Evolutionary conservation across 2,113 vertebrate species (phyloP), one percentile per base, ranked within the genome.

Genomic region (Pavo muticus): DNA sequence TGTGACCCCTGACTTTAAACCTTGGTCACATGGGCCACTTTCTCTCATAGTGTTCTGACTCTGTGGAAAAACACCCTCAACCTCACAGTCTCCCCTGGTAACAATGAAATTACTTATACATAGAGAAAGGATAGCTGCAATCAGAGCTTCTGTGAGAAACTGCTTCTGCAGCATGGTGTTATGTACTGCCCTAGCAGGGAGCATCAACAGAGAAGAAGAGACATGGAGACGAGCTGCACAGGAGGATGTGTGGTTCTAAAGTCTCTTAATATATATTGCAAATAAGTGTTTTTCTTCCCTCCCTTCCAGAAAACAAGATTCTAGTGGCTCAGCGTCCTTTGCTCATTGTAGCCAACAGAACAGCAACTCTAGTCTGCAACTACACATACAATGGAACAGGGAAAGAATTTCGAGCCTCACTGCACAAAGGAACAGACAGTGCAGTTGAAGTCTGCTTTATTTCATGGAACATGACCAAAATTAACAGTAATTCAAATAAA

Each of bases 341-440:
- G 93, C 93, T 97, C 52, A 92, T 44, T 44, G 91, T 92, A 44
- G 29, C 74, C 19, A 91, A 97, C 71, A 91, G 93, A 92, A 96
- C 65, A 42, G 52, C 97, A 92, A 95, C 84, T 79, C 95, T 94
- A 75, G 96, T 93, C 86, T 98, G 97, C 96, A 96, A 97, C 80
- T 97, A 98, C 52, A 97, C 96, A 2, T 95, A 97, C 91, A 98
- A 97, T 63, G 96, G 97, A 45, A 94, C 96, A 14, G 95, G 92
- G 23, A 97, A 96, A 37, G 96, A 97, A 81, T 97, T 98, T 60
- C 96, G 96, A 82, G 98, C 97, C 42, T 97, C 96, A 0, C 91
- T 98, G 37, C 92, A 96, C 52, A 98, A 97, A 89, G 98, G 98
- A 54, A 84, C 94, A 8, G 95, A 97, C 37, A 97, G 97, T 11